These are phyloP conservation scores for Sericinus montela DNA, from an alignment of 2,888 invertebrate species.

Conservation along the genomic window DNA sequence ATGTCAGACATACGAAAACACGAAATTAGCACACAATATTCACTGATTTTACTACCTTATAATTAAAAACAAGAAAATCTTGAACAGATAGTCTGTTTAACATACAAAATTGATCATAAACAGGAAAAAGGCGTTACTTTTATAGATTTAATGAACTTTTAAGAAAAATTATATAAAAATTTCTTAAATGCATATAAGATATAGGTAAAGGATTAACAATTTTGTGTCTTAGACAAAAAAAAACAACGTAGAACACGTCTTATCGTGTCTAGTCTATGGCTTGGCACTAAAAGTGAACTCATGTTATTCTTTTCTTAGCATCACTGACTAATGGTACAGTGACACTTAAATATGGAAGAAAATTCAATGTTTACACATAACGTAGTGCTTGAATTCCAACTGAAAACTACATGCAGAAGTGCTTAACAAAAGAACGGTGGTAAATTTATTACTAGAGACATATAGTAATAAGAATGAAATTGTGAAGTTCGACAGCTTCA, in stretches of 20 bases:
- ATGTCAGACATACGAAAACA: constrained; percentile 53
- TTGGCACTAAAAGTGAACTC: constrained; percentile 19
- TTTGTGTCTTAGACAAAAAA: constrained; percentile 12
- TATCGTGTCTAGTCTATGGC: constrained; percentile 19
- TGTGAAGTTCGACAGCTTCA: constrained; percentile 35
- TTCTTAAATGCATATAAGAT: too few species aligned
- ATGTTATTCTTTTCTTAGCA: constrained; percentile 21
- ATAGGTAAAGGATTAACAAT: background rate
- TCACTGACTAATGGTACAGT: constrained; percentile 20
- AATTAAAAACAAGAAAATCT: constrained; percentile 29
- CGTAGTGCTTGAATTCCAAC: background rate
- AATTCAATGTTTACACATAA: background rate
- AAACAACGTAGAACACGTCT: constrained; percentile 15
- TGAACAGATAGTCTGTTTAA: too few species aligned
- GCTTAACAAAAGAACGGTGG: background rate
- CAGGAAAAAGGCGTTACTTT: too few species aligned
- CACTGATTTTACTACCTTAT: constrained; percentile 37
- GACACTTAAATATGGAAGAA: constrained; percentile 17
- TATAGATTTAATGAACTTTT: too few species aligned
- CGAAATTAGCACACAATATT: constrained; percentile 51
- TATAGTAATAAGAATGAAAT: constrained; percentile 19
- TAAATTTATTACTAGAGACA: constrained; percentile 27
- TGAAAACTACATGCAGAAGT: background rate
- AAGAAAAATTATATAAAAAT: too few species aligned
- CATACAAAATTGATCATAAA: too few species aligned